Base-by-base conservation (phyloP, 2,888 invertebrate species). In the Tachina grossa region DNA sequence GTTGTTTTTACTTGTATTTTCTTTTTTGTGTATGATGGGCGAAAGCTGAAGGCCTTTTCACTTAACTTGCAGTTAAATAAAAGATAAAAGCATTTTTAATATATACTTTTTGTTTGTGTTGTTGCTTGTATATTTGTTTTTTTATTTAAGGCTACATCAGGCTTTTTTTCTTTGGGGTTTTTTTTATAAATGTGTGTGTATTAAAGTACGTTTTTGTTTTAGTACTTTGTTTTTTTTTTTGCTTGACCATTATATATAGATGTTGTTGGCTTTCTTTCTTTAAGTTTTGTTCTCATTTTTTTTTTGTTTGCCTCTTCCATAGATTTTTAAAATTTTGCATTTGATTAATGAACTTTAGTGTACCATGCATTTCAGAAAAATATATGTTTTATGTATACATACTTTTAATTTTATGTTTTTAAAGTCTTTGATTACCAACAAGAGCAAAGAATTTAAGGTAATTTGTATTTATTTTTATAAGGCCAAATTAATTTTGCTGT, bases 11-110 rank as follows among this genome's bases (percentile, higher is more conserved):
- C 47, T 45, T 47, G 41, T 72, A 47, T 61, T 41, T 31, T 14
- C 3, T 65, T 66, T 74, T n/a, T 41, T 79, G 49, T 49, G 41
- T 55, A 45, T 65, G 75, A 76, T 79, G 84, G 57, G 71, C 72
- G 75, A 71, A 81, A 59, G 78, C 81, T 87, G 85, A 87, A 83
- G 88, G 87, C 87, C 81, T 85, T 87, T 87, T 88, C 87, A 88
- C 85, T 86, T 87, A 87, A 86, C 87, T 85, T 84, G 65, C 83
- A 84, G 85, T 87, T 87, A 81, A 85, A 87, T 85, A 75, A 84
- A 78, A 83, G 78, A 80, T 85, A 87, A 87, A 85, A 85, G 71
- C 81, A 81, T 75, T 83, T 69, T 68, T 55, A 83, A 69, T 59
- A 51, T 55, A 69, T 55, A 61, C 19, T 43, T 47, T 66, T 47